A percentile compares a stretch with the other conserved stretches of the same genome.
Evolutionary conservation across 2,888 invertebrate genomes (phyloP).

Genomic region (Rhagonycha fulva): DNA sequence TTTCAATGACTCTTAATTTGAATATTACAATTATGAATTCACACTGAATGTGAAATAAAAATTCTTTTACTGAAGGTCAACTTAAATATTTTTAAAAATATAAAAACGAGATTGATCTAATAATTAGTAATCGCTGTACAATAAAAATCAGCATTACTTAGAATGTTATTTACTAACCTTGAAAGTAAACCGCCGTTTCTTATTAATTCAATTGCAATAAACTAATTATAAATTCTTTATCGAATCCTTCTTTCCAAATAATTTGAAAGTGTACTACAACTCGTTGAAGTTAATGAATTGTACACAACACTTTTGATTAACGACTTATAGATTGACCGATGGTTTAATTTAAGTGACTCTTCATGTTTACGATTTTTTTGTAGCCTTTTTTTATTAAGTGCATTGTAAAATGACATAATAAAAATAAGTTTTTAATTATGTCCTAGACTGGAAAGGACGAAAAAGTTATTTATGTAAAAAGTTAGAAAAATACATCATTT

Average conservation of each 20-base stretch:
- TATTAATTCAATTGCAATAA: not conserved
- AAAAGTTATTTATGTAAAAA: too few relatives aligned
- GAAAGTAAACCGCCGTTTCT: not conserved
- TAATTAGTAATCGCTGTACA: not conserved
- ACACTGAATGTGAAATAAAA: not conserved
- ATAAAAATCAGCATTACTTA: not conserved
- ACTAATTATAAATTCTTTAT: not conserved
- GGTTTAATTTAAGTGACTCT: not conserved
- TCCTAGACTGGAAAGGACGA: too few relatives aligned
- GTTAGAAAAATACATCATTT: too few relatives aligned
- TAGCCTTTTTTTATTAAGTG: not conserved
- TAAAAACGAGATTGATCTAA: not conserved
- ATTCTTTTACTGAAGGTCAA: not conserved
- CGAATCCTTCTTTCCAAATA: not conserved
- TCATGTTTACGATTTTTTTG: not conserved
- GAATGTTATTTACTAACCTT: conserved; percentile 1
- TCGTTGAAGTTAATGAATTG: not conserved
- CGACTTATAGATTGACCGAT: not conserved
- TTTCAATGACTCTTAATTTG: not conserved
- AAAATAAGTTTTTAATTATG: too few relatives aligned
- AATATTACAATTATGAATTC: not conserved
- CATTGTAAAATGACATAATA: not conserved
- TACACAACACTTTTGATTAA: not conserved
- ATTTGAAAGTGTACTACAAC: not conserved
- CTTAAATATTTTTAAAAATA: not conserved